Evolutionary conservation across 2,113 vertebrate species (phyloP).

Genomic region (Gallinago jamesoni): DNA sequence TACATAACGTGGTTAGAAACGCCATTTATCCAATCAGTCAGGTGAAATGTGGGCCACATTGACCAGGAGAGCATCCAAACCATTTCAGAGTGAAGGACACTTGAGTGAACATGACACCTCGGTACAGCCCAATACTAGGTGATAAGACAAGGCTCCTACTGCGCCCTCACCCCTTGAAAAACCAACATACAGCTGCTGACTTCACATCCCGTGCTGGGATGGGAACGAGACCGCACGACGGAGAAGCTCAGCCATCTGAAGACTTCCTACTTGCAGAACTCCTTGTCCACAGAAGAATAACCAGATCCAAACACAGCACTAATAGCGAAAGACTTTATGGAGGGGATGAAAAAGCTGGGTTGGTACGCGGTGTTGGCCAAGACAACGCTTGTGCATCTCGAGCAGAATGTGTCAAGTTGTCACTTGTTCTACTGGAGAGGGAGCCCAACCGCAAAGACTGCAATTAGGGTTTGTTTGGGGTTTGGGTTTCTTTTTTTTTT

Average conservation of each 20-base stretch:
- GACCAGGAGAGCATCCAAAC: neutral
- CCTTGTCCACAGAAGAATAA: neutral
- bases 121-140: neutral
- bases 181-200: neutral
- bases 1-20: neutral
- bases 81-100: neutral
- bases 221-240: neutral
- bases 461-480: slow-evolving; percentile 42
- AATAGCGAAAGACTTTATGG: neutral
- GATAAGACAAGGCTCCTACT: neutral
- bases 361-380: neutral
- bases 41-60: neutral
- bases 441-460: neutral
- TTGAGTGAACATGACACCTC: neutral
- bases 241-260: neutral
- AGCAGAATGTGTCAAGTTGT: slow-evolving; percentile 52
- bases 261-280: neutral
- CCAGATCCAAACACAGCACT: neutral
- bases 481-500: neutral
- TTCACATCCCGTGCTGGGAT: rapidly evolving
- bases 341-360: neutral
- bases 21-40: neutral
- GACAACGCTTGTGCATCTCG: neutral
- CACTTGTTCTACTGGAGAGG: slow-evolving; percentile 44
- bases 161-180: neutral